Conservation (phyloP, 2,113 vertebrate species). For the Osmerus eperlanus region DNA sequence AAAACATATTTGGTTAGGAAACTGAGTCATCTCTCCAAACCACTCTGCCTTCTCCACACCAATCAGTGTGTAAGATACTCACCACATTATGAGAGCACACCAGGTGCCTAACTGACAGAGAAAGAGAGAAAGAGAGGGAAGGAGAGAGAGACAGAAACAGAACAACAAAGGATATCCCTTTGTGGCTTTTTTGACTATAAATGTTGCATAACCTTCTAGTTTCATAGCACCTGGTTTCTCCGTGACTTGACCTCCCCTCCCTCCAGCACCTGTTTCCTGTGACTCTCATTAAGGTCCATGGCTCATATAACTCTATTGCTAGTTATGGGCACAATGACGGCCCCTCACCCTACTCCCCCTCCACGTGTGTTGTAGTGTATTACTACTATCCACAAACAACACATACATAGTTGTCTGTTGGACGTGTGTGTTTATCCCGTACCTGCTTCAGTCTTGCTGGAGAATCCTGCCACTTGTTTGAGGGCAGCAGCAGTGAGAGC, state of each 20-base stretch:
- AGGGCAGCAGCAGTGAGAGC: conserved; percentile 92
- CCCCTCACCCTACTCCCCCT: neutral
- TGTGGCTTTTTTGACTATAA: conserved; percentile 20
- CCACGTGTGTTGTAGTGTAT: neutral
- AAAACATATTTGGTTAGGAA: too few species aligned
- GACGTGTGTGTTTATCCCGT: conserved; percentile 14
- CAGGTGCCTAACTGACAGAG: neutral
- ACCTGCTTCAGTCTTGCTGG: conserved; percentile 92
- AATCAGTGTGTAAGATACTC: too few species aligned
- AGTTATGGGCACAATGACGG: neutral
- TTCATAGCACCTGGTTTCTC: conserved; percentile 52
- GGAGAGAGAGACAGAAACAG: conserved; percentile 1
- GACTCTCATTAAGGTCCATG: too few species aligned
- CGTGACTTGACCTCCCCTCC: conserved; percentile 3
- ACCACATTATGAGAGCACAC: too few species aligned
- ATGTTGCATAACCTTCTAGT: conserved; percentile 50
- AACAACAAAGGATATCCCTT: conserved; percentile 35
- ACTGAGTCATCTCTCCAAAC: too few species aligned
- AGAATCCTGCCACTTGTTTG: conserved; percentile 92
- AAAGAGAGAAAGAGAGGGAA: conserved; percentile 19
- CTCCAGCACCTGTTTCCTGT: conserved; percentile 47
- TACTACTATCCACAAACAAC: too few species aligned
- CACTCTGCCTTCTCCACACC: too few species aligned
- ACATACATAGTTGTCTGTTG: neutral
- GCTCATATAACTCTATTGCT: neutral